Percentiles rank a stretch among this genome's conserved stretches.
Conservation (phyloP, 2,797 vertebrate species). For the Melanotaenia parkinsoni region DNA sequence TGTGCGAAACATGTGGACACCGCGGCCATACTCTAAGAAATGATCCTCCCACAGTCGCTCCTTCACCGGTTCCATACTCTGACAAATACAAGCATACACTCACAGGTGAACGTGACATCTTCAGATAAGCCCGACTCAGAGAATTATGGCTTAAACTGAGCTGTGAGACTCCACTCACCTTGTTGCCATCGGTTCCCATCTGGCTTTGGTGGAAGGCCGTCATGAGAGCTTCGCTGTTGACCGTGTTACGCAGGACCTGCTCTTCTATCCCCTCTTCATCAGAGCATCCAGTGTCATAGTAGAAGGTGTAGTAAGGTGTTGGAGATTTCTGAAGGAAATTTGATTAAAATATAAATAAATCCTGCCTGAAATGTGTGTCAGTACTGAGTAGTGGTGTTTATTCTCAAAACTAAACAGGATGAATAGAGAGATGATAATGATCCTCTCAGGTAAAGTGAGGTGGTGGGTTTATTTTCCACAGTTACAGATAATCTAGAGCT, state of each 20-base stretch:
- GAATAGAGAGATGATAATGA: not conserved
- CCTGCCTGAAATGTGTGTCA: too few relatives aligned
- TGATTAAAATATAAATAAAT: not conserved
- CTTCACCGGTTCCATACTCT: conserved; percentile 88
- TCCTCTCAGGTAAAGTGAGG: not conserved
- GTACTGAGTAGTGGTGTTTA: too few relatives aligned
- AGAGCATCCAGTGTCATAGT: conserved; percentile 73
- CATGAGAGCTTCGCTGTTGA: conserved; percentile 86
- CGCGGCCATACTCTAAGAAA: conserved; percentile 90
- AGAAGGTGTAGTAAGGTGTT: conserved; percentile 83
- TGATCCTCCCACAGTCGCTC: conserved; percentile 92
- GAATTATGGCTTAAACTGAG: too few relatives aligned
- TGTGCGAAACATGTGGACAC: conserved; percentile 95
- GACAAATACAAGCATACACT: conserved; percentile 29
- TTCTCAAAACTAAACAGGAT: too few relatives aligned
- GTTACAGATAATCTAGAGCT: too few relatives aligned
- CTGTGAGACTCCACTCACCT: conserved; percentile 52
- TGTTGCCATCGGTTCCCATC: conserved; percentile 69
- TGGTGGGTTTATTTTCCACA: not conserved
- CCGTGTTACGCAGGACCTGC: conserved; percentile 77
- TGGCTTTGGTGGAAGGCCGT: conserved; percentile 83
- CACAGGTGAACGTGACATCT: not conserved
- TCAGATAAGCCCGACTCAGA: not conserved
- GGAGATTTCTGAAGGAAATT: conserved; percentile 63
- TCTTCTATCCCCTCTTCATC: conserved; percentile 78